phyloP scores from a whole-genome alignment of 1,140 invertebrate genomes.

The Kradibia gibbosae region DNA sequence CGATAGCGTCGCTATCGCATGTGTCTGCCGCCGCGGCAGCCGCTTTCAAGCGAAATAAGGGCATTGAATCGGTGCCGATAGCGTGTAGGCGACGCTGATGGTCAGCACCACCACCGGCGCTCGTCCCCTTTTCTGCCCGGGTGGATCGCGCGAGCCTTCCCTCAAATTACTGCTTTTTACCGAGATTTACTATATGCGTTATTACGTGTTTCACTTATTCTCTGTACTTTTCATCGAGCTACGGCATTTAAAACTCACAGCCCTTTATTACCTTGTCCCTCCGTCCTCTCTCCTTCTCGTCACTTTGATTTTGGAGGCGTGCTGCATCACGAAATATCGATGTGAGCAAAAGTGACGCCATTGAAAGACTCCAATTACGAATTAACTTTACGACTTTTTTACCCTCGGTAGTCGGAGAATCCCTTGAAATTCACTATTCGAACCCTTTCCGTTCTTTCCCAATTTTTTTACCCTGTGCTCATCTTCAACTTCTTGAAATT shows the following conservation, averaged over 20 bases:
- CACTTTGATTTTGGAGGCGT: neutral
- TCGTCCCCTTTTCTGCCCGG: neutral
- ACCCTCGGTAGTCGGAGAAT: neutral
- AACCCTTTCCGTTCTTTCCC: too few species aligned
- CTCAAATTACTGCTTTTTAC: slow-evolving; percentile 21
- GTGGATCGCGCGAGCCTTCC: neutral
- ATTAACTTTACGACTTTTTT: slow-evolving; percentile 5
- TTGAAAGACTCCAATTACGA: neutral
- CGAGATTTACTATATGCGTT: slow-evolving; percentile 1
- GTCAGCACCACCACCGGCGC: neutral
- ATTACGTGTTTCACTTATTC: slow-evolving; percentile 25
- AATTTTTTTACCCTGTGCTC: too few species aligned
- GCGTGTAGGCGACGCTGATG: neutral
- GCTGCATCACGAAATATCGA: neutral
- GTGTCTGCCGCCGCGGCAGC: neutral
- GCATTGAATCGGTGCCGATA: slow-evolving; percentile 63
- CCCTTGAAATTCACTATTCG: too few species aligned
- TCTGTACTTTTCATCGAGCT: neutral
- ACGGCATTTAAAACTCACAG: neutral
- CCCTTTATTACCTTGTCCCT: neutral
- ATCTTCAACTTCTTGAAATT: too few species aligned
- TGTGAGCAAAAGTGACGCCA: neutral
- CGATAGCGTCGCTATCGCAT: slow-evolving; percentile 53
- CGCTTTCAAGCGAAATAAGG: slow-evolving; percentile 59
- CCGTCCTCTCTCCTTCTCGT: neutral